Conservation (phyloP, 2,888 invertebrate genomes). For the Protodeltote pygarga region DNA sequence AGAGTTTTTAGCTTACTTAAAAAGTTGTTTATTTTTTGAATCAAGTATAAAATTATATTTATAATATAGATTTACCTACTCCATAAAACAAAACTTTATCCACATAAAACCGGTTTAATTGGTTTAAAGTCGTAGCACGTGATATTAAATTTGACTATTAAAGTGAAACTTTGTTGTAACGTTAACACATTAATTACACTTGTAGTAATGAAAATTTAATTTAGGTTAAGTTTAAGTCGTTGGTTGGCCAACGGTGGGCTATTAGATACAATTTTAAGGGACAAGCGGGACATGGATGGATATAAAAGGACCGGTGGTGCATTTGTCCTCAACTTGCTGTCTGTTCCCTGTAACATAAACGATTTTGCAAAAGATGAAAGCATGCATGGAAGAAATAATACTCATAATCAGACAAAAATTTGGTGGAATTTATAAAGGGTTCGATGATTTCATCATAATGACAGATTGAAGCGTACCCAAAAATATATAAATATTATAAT, state of each 20-base stretch:
- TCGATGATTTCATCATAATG: too few species aligned
- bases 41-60: constrained; percentile 6
- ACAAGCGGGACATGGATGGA: too few species aligned
- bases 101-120: constrained; percentile 10
- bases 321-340: too few species aligned
- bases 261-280: constrained; percentile 25
- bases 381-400: too few species aligned
- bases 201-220: constrained; percentile 51
- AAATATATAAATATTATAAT: neutral
- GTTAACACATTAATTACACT: constrained; percentile 40
- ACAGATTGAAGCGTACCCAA: too few species aligned
- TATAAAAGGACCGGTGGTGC: too few species aligned
- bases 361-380: too few species aligned
- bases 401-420: too few species aligned
- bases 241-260: constrained; percentile 25
- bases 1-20: constrained; percentile 37
- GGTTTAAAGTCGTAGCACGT: constrained; percentile 11
- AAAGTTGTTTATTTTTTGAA: constrained; percentile 22
- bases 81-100: constrained; percentile 3
- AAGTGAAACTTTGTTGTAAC: constrained; percentile 34
- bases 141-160: constrained; percentile 27
- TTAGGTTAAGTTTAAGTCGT: constrained; percentile 40
- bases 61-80: constrained; percentile 2
- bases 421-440: too few species aligned
- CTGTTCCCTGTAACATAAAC: too few species aligned